A percentile compares a stretch with the other conserved stretches of the same genome.
Conservation (phyloP, 2,797 vertebrate genomes). For the Agapornis canus region DNA sequence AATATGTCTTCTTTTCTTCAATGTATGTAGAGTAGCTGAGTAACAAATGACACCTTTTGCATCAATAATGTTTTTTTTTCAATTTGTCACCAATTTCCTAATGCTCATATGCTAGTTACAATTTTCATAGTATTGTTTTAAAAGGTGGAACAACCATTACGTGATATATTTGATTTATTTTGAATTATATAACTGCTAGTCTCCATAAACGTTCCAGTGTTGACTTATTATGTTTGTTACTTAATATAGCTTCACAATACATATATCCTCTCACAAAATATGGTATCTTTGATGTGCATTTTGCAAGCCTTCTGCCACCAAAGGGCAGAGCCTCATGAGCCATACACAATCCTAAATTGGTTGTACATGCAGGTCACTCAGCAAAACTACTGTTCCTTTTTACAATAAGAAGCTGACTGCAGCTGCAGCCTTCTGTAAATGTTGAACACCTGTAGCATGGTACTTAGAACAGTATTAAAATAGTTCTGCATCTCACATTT, state of each 20-base stretch:
- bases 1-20: background rate
- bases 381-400: background rate
- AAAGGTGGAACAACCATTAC: background rate
- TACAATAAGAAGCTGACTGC: background rate
- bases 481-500: slow-evolving; percentile 71
- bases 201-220: background rate
- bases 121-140: background rate
- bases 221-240: background rate
- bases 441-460: slow-evolving; percentile 66
- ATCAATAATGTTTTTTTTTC: background rate
- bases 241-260: background rate
- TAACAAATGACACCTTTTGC: background rate
- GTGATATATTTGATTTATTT: background rate
- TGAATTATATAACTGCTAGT: background rate
- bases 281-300: background rate
- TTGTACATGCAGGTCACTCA: background rate
- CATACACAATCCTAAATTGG: background rate
- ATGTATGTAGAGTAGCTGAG: background rate
- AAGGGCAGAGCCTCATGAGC: background rate
- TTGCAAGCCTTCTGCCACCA: background rate
- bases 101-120: background rate
- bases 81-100: background rate
- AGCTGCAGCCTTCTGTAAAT: slow-evolving; percentile 31
- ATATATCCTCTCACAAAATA: background rate
- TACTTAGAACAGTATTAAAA: slow-evolving; percentile 62